Base-by-base conservation (phyloP, 1,140 invertebrate species). In the Drosophila tristis region DNA sequence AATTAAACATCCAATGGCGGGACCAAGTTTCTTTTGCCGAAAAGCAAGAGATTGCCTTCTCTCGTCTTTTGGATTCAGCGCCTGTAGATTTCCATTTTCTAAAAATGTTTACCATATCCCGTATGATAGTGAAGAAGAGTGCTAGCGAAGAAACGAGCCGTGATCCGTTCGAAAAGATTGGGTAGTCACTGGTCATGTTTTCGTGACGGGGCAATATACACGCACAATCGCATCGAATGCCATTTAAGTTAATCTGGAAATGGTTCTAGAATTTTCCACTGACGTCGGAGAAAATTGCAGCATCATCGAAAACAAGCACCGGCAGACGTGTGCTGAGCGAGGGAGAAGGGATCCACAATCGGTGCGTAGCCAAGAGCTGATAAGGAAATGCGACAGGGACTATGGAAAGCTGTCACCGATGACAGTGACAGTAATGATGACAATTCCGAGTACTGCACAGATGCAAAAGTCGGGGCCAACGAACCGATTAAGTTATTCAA, bases 201-300 rank as follows among this genome's bases (percentile, higher is more conserved):
- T 53, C 39, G 70, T 80, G 64, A 55, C 56, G 35, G 11, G 35
- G 65, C 59, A 63, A 20, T 47, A 29, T 25, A 23, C 25, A 25
- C 29, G 39, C 29, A 44, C 45, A 61, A n/a, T 47, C 44, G 29
- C 31, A 50, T 26, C 29, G 39, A 54, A 45, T 54, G 13, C 31
- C n/a, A 58, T 7, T 45, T 39, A 2, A 29, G 1, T 20, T 7
- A 47, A 57, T 64, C 43, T 42, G 13, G 7, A 47, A 51, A 13
- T 31, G 48, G 26, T 29, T 53, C 56, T 4, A 84, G 68, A 82
- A 63, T 79, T 82, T 82, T 82, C 79, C 79, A 79, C 31, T 82
- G 60, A 60, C 53, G 26, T 59, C 43, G 53, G 15, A 15, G 48
- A 43, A 82, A 74, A 78, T 49, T 54, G 42, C 66, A 23, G 58